A percentile compares a stretch with the other conserved stretches of the same genome.
These are phyloP conservation scores for Drepana falcataria DNA, from an alignment of 2,888 invertebrate genomes.

Conservation along the genomic window DNA sequence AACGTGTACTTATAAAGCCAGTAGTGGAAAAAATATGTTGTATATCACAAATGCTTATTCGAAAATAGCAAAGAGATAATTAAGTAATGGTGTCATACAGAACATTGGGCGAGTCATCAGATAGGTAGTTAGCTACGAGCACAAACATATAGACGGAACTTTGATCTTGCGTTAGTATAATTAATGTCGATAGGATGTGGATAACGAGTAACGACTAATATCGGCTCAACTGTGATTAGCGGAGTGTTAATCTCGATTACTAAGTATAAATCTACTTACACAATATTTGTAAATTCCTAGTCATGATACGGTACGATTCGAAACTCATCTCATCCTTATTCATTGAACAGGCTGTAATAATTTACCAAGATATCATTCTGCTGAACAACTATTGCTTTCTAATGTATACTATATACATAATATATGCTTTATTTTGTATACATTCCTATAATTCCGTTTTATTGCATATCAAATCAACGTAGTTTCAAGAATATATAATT, in stretches of 20 bases:
- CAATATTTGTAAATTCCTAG: neutral
- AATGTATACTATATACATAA: too few relatives aligned
- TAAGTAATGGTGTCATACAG: conserved; percentile 1
- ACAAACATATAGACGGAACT: conserved; percentile 9
- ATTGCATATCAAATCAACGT: too few relatives aligned
- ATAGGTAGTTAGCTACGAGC: neutral
- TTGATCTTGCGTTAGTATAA: conserved; percentile 26
- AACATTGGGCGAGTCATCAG: neutral
- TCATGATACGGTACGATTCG: too few relatives aligned
- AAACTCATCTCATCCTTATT: too few relatives aligned
- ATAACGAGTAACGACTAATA: conserved; percentile 17
- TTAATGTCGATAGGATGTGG: conserved; percentile 17
- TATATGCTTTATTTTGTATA: too few relatives aligned
- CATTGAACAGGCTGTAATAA: too few relatives aligned
- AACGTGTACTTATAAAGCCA: too few relatives aligned
- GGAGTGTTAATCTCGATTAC: neutral
- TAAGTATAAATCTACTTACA: neutral
- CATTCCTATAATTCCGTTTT: too few relatives aligned
- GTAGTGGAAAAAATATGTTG: too few relatives aligned
- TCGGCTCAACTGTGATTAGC: conserved; percentile 18
- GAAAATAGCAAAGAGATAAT: neutral
- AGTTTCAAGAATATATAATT: too few relatives aligned
- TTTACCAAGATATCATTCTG: too few relatives aligned
- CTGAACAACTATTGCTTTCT: too few relatives aligned
- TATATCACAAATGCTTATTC: neutral